Evolutionary conservation across 1,140 invertebrate genomes (phyloP), one percentile per base, ranked within the genome.

Genomic region (Anoplophora glabripennis): DNA sequence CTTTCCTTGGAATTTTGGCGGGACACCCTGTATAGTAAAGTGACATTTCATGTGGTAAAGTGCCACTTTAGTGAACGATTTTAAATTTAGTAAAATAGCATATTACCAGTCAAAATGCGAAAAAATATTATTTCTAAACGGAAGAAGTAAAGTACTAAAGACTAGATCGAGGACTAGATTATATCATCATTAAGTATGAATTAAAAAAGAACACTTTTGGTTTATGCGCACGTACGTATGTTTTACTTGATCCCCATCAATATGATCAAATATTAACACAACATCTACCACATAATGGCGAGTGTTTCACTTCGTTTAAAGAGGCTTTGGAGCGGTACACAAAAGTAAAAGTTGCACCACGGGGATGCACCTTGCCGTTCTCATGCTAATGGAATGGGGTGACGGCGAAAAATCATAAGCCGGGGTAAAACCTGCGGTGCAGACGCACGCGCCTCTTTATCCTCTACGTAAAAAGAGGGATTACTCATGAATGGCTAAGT

Each of bases 401-500:
- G 34, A 15, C 14, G n/a, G 42, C 21, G 45, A 42, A 49, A 58
- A 46, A 33, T 46, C 52, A 37, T 58, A 53, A 53, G 55, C 55
- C 49, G 35, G 48, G 48, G 21, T 36, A 45, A 63, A 47, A 47
- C 48, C 55, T 54, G 18, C 28, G 55, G 48, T 57, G 48, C 48
- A 54, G 62, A 59, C 58, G 63, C 65, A 67, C 63, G 63, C 59
- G 55, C 44, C 63, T 65, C 63, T 60, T 59, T 67, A 38, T 49
- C 34, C 35, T 44, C 49, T 49, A 48, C 58, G 53, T 57, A 65
- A 63, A 67, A 65, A 57, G 61, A 55, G 58, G 66, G 63, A 63
- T 65, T 65, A 65, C 63, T 63, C 63, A 63, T 67, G 66, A 67
- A 67, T 67, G 59, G 63, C 63, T 67, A 63, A 67, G 66, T 67